Evolutionary conservation across 2,888 invertebrate genomes (phyloP), one percentile per base, ranked within the genome.

Genomic region (Teleogryllus oceanicus): DNA sequence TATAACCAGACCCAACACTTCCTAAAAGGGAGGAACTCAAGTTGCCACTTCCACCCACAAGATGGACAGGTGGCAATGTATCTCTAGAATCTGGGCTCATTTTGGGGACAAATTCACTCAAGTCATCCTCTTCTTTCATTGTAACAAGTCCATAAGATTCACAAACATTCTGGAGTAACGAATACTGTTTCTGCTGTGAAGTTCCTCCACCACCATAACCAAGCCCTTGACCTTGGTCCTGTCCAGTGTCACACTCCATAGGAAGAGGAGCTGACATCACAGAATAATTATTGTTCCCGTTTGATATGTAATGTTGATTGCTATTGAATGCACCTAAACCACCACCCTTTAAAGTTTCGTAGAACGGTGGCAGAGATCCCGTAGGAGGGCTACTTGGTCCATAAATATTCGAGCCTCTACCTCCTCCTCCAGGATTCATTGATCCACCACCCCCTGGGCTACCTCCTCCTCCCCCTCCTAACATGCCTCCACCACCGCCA

Each of bases 331-430:
- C 92, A 85, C 93, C 94, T 24, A 82, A 75, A 50, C 83, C 82
- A 18, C 94, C 94, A 78, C 92, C 92, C 87, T 96, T 96, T 0
- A 96, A 89, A 13, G 94, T 94, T 87, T 95, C 95, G 86, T 95
- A 95, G 85, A 96, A 96, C 1, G 95, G 95, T n/a, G 96, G 96
- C 82, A 96, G 88, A 79, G 94, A 94, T 18, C 94, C 95, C 0
- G 94, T 95, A 2, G 95, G 95, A 79, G 95, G 95, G 84, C 95
- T 95, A 84, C 94, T 95, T 11, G 95, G 95, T 3, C 95, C 95
- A 85, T 95, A 95, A 86, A 95, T 94, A 49, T 84, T 84, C 75
- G 84, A 84, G 78, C 84, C 84, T 13, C 84, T 85, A 49, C 84
- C 84, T 10, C 94, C 94, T 50, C 94, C 94, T 3, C 92, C 93